Conservation (phyloP, 2,888 invertebrate genomes). For the Colostygia pectinataria region DNA sequence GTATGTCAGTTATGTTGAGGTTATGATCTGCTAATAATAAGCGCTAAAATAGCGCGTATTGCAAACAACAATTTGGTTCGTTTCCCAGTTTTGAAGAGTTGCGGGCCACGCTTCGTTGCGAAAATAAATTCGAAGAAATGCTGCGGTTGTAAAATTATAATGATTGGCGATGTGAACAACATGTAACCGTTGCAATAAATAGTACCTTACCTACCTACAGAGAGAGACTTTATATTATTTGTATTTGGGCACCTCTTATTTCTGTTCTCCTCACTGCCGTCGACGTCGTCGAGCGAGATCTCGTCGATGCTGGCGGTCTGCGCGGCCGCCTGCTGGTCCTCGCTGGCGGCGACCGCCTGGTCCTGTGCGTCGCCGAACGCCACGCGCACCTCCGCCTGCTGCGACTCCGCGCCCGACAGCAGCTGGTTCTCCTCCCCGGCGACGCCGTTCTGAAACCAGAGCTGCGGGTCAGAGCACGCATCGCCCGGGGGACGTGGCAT, state of each 20-base stretch:
- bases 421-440: constrained; percentile 80
- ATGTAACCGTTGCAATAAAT: too few relatives aligned
- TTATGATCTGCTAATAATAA: too few relatives aligned
- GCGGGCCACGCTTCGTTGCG: constrained; percentile 9
- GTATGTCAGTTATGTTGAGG: too few relatives aligned
- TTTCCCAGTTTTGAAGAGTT: not conserved
- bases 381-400: constrained; percentile 85
- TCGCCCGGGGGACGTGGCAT: constrained; percentile 8
- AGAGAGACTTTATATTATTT: too few relatives aligned
- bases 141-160: constrained; percentile 17
- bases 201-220: too few relatives aligned
- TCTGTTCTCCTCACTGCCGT: constrained; percentile 89
- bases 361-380: constrained; percentile 81
- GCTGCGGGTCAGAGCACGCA: constrained; percentile 4
- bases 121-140: constrained; percentile 8
- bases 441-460: constrained; percentile 62
- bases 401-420: constrained; percentile 82
- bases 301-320: constrained; percentile 87
- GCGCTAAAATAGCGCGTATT: not conserved
- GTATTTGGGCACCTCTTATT: constrained; percentile 86
- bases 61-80: constrained; percentile 1
- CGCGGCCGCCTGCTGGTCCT: constrained; percentile 80
- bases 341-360: constrained; percentile 56
- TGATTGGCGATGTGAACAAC: constrained; percentile 34
- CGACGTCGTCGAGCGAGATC: constrained; percentile 87